Evolutionary conservation across 2,888 invertebrate genomes (phyloP).

Genomic region (Leucozona laternaria): DNA sequence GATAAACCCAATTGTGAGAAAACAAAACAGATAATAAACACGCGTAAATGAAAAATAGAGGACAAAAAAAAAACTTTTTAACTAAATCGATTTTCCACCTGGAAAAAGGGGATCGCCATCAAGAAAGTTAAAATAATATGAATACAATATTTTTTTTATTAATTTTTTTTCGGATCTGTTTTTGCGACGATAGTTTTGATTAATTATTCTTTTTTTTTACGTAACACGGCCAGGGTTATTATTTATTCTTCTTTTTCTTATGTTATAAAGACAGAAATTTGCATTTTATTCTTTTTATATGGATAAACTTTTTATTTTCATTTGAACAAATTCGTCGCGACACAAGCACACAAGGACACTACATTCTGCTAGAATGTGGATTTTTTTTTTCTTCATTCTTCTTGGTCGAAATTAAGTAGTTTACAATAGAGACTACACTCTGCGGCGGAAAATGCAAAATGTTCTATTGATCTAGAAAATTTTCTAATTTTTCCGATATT

Average conservation of each 20-base stretch:
- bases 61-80: conserved; percentile 59
- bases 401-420: not conserved
- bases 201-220: conserved; percentile 6
- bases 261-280: not conserved
- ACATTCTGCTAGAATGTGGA: conserved; percentile 48
- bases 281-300: not conserved
- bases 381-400: conserved; percentile 45
- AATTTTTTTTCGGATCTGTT: conserved; percentile 1
- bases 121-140: conserved; percentile 28
- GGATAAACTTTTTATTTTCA: not conserved
- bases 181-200: not conserved
- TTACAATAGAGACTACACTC: conserved; percentile 20
- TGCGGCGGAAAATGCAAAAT: conserved; percentile 63
- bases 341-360: conserved; percentile 42
- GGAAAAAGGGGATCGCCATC: conserved; percentile 65
- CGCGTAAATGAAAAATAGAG: conserved; percentile 48
- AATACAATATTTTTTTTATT: conserved; percentile 4
- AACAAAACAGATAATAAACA: conserved; percentile 55
- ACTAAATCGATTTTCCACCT: conserved; percentile 78
- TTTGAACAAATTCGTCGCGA: not conserved
- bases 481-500: conserved; percentile 36
- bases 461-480: conserved; percentile 58
- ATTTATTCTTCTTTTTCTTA: not conserved
- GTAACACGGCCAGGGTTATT: not conserved
- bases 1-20: conserved; percentile 53